Evolutionary conservation across 2,113 vertebrate genomes (phyloP).

Genomic region (Mohoua ochrocephala): DNA sequence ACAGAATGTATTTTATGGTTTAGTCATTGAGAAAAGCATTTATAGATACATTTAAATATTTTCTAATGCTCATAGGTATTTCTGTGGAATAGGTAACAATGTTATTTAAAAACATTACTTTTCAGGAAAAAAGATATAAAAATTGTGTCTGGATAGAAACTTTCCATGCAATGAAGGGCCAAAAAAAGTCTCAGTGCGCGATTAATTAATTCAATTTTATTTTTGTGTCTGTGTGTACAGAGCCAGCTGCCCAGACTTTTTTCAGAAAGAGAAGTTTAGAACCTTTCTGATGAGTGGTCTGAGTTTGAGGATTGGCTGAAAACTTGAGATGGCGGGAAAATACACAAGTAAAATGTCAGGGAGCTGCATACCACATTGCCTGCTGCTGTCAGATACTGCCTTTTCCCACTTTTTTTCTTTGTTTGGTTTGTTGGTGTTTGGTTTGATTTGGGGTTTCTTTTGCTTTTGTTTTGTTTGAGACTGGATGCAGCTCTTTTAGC

Average conservation of each 20-base stretch:
- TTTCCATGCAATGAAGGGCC: not conserved
- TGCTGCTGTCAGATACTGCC: not conserved
- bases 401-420: not conserved
- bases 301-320: slow-evolving; percentile 77
- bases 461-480: not conserved
- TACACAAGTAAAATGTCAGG: slow-evolving; percentile 65
- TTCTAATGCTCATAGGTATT: not conserved
- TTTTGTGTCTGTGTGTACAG: not conserved
- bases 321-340: slow-evolving; percentile 72
- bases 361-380: not conserved
- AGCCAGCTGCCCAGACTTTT: slow-evolving; percentile 76
- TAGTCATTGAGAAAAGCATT: not conserved
- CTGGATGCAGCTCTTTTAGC: not conserved
- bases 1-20: not conserved
- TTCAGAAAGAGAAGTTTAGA: slow-evolving; percentile 74
- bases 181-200: not conserved
- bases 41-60: not conserved
- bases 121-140: not conserved
- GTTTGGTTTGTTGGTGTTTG: not conserved
- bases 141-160: not conserved
- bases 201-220: not conserved
- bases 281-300: slow-evolving; percentile 67
- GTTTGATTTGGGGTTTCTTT: not conserved
- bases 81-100: not conserved
- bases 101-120: not conserved